phyloP scores from a whole-genome alignment of 1,140 invertebrate genomes.

The Glomeris maerens region DNA sequence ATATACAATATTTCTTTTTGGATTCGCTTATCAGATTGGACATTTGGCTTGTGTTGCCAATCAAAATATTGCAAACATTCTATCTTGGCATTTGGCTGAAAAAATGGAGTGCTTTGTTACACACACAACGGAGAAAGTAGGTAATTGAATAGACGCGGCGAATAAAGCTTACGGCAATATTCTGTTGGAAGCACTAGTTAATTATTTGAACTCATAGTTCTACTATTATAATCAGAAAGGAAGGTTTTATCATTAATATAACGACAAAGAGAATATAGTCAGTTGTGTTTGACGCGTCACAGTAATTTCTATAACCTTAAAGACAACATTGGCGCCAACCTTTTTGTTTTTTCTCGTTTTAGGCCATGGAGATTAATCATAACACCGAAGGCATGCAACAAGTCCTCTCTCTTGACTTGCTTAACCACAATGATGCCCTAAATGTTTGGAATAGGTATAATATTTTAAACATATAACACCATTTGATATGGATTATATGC shows the following conservation, averaged over 20 bases:
- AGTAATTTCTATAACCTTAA: too few relatives aligned
- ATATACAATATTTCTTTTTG: too few relatives aligned
- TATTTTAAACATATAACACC: too few relatives aligned
- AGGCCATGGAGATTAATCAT: constrained; percentile 30
- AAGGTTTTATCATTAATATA: too few relatives aligned
- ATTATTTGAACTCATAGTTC: neutral
- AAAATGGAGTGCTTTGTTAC: constrained; percentile 35
- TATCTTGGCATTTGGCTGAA: constrained; percentile 33
- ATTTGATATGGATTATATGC: too few relatives aligned
- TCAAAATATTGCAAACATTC: constrained; percentile 26
- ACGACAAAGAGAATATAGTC: too few relatives aligned
- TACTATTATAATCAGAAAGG: too few relatives aligned
- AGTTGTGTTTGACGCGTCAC: too few relatives aligned
- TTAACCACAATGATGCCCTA: constrained; percentile 30
- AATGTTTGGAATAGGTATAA: constrained; percentile 32
- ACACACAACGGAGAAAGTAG: constrained; percentile 27
- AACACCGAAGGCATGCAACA: constrained; percentile 29
- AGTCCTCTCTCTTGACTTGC: constrained; percentile 30
- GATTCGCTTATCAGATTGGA: constrained; percentile 28
- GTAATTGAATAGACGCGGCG: too few relatives aligned
- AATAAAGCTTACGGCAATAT: too few relatives aligned
- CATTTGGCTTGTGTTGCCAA: constrained; percentile 27
- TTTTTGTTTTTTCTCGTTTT: constrained; percentile 8
- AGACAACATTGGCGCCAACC: too few relatives aligned
- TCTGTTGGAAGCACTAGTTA: neutral